A percentile compares a stretch with the other conserved stretches of the same genome.
These are phyloP conservation scores for Tamias sibiricus DNA, from an alignment of 2,113 vertebrate species.

Conservation along the genomic window DNA sequence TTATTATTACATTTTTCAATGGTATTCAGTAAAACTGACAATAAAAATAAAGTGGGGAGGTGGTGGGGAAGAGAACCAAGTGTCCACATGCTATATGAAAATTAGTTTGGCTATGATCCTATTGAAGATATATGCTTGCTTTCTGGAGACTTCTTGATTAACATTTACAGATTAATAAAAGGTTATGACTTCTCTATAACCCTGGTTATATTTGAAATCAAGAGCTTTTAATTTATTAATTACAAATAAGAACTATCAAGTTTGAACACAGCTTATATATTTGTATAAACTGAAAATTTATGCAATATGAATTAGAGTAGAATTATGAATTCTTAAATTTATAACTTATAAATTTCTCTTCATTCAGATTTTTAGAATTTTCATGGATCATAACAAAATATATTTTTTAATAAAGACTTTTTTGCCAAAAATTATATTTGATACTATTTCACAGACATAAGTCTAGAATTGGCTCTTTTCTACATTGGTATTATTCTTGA, in stretches of 20 bases:
- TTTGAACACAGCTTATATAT: neutral
- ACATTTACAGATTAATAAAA: neutral
- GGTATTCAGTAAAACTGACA: neutral
- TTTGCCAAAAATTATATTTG: neutral
- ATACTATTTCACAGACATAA: conserved; percentile 32
- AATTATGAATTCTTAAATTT: neutral
- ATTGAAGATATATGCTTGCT: neutral
- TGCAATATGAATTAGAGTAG: neutral
- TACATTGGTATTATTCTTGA: neutral
- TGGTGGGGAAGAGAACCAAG: neutral
- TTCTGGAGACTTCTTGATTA: neutral
- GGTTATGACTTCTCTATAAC: neutral
- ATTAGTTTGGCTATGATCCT: neutral
- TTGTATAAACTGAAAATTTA: neutral
- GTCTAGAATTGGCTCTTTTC: neutral
- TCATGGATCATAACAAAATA: neutral
- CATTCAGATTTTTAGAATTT: neutral
- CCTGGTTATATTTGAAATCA: neutral
- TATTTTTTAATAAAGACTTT: too few species aligned
- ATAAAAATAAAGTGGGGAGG: neutral
- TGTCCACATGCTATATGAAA: neutral
- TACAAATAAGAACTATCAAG: neutral
- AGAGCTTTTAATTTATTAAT: neutral
- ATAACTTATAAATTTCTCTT: neutral
- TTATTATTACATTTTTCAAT: neutral